Base-by-base conservation (phyloP, 2,797 vertebrate species). In the Danionella dracula region DNA sequence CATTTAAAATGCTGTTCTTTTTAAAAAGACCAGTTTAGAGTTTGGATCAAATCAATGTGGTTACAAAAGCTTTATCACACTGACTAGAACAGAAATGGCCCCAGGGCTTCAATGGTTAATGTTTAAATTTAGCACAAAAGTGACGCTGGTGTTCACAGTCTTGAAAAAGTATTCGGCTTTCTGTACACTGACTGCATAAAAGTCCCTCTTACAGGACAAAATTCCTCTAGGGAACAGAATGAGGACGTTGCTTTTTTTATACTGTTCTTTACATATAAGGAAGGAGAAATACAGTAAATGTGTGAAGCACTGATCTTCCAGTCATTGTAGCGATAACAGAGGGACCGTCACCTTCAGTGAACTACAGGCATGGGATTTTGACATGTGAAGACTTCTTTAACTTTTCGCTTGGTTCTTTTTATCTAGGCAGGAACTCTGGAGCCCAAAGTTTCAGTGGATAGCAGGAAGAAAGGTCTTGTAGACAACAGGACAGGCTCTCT, bases 341-440 rank as follows among this genome's bases (percentile, higher is more conserved):
- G 56, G 68, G 34, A 51, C 57, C 66, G 70, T 42, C 23, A 56
- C 34, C 58, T 68, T 66, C 57, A 69, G 29, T 55, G 4, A 38
- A 37, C 10, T 12, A 11, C 74, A 68, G 46, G 37, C 20, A 1
- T 68, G 66, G 42, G 58, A 41, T 68, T 44, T 77, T 65, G 73
- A 74, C 66, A 62, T 72, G 40, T 56, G 44, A 41, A 68, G 35
- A 70, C 50, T 71, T 41, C 46, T 37, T 9, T 50, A 32, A 50
- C 61, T 60, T 23, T n/a, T n/a, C n/a, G n/a, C n/a, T n/a, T n/a
- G n/a, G n/a, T n/a, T n/a, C 34, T 20, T 44, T 35, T 9, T 35
- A 21, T 64, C 27, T 77, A 91, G 90, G 75, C 80, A 0, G 81
- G 81, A 72, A 83, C 80, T 9, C 73, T 73, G 67, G 84, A 86